Conservation (phyloP, 1,140 invertebrate species). For the Trichoplusia ni region DNA sequence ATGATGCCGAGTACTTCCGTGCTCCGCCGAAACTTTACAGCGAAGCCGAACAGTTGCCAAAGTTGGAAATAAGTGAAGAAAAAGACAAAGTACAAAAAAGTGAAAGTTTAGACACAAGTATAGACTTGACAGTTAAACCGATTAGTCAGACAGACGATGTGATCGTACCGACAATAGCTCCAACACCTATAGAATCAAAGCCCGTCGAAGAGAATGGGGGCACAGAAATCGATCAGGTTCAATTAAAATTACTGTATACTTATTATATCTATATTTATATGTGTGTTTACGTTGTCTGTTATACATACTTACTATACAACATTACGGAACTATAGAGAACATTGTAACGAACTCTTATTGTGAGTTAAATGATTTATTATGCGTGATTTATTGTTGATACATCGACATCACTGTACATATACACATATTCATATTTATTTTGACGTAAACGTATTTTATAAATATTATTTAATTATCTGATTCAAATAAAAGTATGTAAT, state of each 20-base stretch:
- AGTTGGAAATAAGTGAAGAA: constrained; percentile 22
- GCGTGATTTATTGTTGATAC: constrained; percentile 35
- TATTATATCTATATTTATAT: constrained; percentile 71
- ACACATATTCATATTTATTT: constrained; percentile 7
- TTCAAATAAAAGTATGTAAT: constrained; percentile 21
- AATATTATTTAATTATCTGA: neutral
- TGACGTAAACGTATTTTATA: constrained; percentile 1
- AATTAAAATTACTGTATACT: constrained; percentile 74
- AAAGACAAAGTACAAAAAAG: constrained; percentile 1
- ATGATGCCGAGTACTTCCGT: constrained; percentile 54
- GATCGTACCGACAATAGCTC: neutral
- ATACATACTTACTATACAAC: constrained; percentile 67
- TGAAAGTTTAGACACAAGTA: constrained; percentile 12
- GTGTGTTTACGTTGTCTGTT: constrained; percentile 68
- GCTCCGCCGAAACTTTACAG: constrained; percentile 27
- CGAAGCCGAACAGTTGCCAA: constrained; percentile 16
- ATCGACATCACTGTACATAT: constrained; percentile 32
- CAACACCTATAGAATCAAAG: constrained; percentile 8
- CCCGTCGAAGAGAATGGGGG: constrained; percentile 50
- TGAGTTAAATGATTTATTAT: constrained; percentile 53
- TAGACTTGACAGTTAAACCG: constrained; percentile 13
- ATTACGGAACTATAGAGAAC: constrained; percentile 58
- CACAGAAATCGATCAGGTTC: constrained; percentile 65
- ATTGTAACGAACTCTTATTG: constrained; percentile 48
- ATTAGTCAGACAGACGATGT: neutral